A percentile compares a stretch with the other conserved stretches of the same genome.
These are phyloP conservation scores for Astreopora myriophthalma DNA, from an alignment of 64 coral and sea anemone genomes.

Conservation along the genomic window DNA sequence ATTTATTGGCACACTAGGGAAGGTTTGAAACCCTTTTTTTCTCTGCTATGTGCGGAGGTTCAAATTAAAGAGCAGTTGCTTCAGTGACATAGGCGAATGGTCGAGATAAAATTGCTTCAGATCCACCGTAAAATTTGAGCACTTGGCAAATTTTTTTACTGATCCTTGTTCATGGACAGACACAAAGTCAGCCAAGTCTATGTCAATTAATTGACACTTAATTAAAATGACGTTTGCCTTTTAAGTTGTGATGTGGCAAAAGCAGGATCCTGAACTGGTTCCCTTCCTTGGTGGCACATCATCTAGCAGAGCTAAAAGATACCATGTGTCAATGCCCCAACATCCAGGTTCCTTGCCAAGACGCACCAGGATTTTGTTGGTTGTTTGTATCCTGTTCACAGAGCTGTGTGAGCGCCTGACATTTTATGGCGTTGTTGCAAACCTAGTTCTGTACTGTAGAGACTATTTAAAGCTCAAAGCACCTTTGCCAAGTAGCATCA, in stretches of 20 bases:
- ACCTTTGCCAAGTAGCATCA: conserved; percentile 69
- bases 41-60: no score
- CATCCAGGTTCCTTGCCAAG: background rate
- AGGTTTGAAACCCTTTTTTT: no score
- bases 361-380: conserved; percentile 37
- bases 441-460: conserved; percentile 75
- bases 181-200: background rate
- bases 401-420: conserved; percentile 71
- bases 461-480: conserved; percentile 41
- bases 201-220: no score
- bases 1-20: no score
- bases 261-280: conserved; percentile 9
- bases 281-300: background rate
- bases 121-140: no score
- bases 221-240: background rate
- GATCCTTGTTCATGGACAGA: no score
- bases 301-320: background rate
- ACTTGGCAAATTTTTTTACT: no score
- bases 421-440: conserved; percentile 83
- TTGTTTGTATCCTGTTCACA: conserved; percentile 65
- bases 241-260: background rate
- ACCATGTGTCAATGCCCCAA: no score
- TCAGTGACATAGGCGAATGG: no score
- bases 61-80: no score
- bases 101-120: no score